Conservation (phyloP, 2,113 vertebrate species). For the Urocynchramus pylzowi region DNA sequence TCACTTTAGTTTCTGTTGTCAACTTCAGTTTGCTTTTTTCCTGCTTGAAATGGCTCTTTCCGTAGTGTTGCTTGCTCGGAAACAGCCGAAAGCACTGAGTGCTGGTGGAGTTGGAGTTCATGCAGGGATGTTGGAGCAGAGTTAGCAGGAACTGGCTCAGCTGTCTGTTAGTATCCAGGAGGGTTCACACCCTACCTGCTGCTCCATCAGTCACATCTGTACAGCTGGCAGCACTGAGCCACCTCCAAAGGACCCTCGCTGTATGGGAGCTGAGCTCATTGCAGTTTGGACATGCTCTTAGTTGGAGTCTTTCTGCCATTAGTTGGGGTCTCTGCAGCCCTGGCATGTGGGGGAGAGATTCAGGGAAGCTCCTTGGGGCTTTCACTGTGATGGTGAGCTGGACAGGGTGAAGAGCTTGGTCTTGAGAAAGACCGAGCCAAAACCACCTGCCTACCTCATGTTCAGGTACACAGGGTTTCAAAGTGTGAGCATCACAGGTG, state of each 20-base stretch:
- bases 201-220: neutral
- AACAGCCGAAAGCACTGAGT: neutral
- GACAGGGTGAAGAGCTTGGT: neutral
- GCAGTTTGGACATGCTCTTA: neutral
- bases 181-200: neutral
- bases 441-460: neutral
- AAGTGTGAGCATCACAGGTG: neutral
- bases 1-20: constrained; percentile 6
- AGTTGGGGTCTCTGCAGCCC: neutral
- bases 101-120: neutral
- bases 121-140: rapidly evolving
- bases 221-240: neutral
- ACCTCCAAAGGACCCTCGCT: rapidly evolving
- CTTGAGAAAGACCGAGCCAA: neutral
- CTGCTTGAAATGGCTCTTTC: neutral
- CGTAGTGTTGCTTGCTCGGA: rapidly evolving
- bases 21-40: neutral
- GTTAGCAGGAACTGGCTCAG: neutral
- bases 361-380: neutral
- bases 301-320: neutral
- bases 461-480: rapidly evolving
- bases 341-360: neutral
- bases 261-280: neutral
- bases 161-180: neutral
- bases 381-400: neutral